These are phyloP conservation scores for Melanotaenia maccullochi DNA, from an alignment of 2,797 vertebrate genomes.

Conservation along the genomic window DNA sequence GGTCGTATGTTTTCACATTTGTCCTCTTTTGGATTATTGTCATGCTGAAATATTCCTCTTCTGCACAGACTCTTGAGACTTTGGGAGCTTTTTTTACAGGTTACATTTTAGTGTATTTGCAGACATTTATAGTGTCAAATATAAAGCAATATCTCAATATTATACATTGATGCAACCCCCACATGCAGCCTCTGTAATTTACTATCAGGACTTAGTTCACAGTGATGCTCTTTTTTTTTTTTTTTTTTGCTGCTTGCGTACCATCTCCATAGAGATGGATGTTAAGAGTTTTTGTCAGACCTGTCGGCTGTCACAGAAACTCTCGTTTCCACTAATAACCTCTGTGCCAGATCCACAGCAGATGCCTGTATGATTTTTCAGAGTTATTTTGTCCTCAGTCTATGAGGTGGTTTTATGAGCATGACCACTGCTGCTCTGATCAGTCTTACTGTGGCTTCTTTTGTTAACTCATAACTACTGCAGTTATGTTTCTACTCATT, in stretches of 20 bases:
- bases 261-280: not conserved
- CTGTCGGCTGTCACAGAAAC: not conserved
- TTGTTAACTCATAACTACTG: not conserved
- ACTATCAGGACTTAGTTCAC: too few species aligned
- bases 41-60: not conserved
- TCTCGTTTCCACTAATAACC: not conserved
- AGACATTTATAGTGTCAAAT: too few species aligned
- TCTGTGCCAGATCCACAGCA: not conserved
- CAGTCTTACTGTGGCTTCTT: not conserved
- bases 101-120: not conserved
- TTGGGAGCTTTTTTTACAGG: not conserved
- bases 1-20: not conserved
- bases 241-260: not conserved
- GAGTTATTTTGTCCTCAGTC: not conserved
- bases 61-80: not conserved
- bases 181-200: not conserved
- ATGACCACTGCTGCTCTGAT: not conserved
- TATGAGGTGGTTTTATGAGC: not conserved
- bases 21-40: not conserved
- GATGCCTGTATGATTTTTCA: not conserved
- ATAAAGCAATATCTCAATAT: not conserved
- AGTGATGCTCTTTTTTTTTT: not conserved
- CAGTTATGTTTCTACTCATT: not conserved
- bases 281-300: not conserved
- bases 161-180: not conserved